Evolutionary conservation across 1,140 invertebrate species (phyloP).

Genomic region (Heliothis subflexa): DNA sequence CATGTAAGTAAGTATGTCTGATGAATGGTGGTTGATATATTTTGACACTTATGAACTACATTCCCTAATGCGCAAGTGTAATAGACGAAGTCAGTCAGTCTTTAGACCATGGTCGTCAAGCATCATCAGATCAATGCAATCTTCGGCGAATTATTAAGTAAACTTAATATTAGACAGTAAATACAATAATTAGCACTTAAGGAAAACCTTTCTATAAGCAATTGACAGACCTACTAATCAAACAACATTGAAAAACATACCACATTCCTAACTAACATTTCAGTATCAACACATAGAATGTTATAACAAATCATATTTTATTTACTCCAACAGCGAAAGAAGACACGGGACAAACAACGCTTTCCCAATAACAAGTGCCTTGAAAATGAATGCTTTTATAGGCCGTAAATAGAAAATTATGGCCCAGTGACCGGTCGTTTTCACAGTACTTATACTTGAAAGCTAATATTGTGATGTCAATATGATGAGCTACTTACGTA

Average conservation of each 20-base stretch:
- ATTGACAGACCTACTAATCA: not conserved
- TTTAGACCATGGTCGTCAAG: too few relatives aligned
- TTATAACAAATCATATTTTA: slow-evolving; percentile 38
- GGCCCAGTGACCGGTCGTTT: slow-evolving; percentile 55
- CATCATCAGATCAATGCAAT: too few relatives aligned
- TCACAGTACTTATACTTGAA: slow-evolving; percentile 48
- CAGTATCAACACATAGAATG: not conserved
- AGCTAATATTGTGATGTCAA: slow-evolving; percentile 46
- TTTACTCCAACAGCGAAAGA: slow-evolving; percentile 47
- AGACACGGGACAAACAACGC: slow-evolving; percentile 52
- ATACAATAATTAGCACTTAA: too few relatives aligned
- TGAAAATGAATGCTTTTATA: slow-evolving; percentile 67
- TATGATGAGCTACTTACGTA: not conserved
- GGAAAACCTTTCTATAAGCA: too few relatives aligned
- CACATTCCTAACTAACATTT: slow-evolving; percentile 11
- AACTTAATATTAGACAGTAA: too few relatives aligned
- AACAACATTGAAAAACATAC: not conserved
- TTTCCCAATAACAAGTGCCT: slow-evolving; percentile 66
- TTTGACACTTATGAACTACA: too few relatives aligned
- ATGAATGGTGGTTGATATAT: too few relatives aligned
- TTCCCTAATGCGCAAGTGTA: too few relatives aligned
- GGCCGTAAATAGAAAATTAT: slow-evolving; percentile 70
- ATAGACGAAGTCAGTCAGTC: too few relatives aligned
- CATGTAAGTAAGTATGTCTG: not conserved
- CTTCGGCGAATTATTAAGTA: too few relatives aligned